Base-by-base conservation (phyloP, 2,888 invertebrate genomes). In the Mesorhabditis sp. region DNA sequence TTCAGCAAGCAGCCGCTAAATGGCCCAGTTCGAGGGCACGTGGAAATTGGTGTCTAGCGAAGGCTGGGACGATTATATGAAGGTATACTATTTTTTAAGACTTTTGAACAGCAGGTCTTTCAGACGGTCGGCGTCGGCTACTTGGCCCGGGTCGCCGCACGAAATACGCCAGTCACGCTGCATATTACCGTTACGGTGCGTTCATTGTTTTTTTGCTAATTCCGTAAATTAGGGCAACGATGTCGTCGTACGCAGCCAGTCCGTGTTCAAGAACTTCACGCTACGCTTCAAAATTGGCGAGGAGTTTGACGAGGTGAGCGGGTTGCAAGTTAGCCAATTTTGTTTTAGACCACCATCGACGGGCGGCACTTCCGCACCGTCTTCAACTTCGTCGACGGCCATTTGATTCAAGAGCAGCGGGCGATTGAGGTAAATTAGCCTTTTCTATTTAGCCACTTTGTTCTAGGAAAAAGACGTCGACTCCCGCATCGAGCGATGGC, bases 381-480 rank as follows among this genome's bases (percentile, higher is more conserved):
- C 2, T 50, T 50, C 58, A 13, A 13, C n/a, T 50, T 50, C 2
- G 58, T 13, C 7, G 10, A 50, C 7, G 58, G 58, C 7, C 58
- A 50, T n/a, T n/a, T 50, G n/a, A 50, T 50, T 50, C 58, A 50
- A 50, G 10, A 50, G n/a, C 58, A 50, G 58, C 10, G 10, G n/a
- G 58, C 58, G n/a, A 50, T 50, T 13, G 58, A 50, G 58, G 58
- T 50, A 50, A 28, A 28, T 28, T 28, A 28, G 28, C 28, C 28
- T 28, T 28, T 28, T 28, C n/a, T 50, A 50, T 13, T 50, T 50
- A 50, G 58, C 58, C 10, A 50, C 10, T 50, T 50, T 50, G 58
- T 50, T 50, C n/a, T 50, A 50, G 58, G 58, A 50, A n/a, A 50
- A 50, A 50, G 58, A 50, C 58, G 58, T 50, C n/a, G n/a, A 50